Evolutionary conservation across 2,797 vertebrate genomes (phyloP).

Genomic region (Epinephelus coioides): DNA sequence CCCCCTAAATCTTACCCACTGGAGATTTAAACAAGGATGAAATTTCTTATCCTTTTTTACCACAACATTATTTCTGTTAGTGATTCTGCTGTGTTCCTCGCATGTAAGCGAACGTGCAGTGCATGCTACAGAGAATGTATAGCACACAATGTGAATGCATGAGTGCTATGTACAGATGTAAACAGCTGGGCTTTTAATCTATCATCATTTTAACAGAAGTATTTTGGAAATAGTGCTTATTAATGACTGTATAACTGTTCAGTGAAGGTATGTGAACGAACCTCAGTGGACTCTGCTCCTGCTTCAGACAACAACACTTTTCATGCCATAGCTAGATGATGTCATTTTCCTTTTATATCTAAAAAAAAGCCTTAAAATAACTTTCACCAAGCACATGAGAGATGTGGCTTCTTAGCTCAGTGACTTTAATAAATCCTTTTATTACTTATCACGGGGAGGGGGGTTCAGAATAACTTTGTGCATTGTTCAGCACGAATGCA

Average conservation of each 20-base stretch:
- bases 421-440: constrained; percentile 59
- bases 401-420: constrained; percentile 67
- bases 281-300: constrained; percentile 40
- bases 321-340: constrained; percentile 67
- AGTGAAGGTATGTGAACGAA: constrained; percentile 48
- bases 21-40: constrained; percentile 5
- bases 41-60: constrained; percentile 7
- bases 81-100: constrained; percentile 56
- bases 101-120: constrained; percentile 67
- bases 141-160: constrained; percentile 66
- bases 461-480: constrained; percentile 21
- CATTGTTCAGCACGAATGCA: constrained; percentile 34
- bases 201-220: constrained; percentile 41
- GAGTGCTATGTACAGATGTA: constrained; percentile 51
- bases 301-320: constrained; percentile 44
- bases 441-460: constrained; percentile 36
- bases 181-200: constrained; percentile 41
- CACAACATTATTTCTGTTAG: constrained; percentile 39
- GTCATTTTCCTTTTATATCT: constrained; percentile 70
- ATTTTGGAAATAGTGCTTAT: constrained; percentile 61
- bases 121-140: constrained; percentile 71
- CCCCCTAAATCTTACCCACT: no score
- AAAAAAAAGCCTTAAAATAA: constrained; percentile 70
- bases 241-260: constrained; percentile 43
- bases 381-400: constrained; percentile 63